Percentiles rank a stretch among this genome's conserved stretches.
Evolutionary conservation across 30 jellyfish, hydroid and myxozoan species (phyloP).

Genomic region (Catostylus mosaicus): DNA sequence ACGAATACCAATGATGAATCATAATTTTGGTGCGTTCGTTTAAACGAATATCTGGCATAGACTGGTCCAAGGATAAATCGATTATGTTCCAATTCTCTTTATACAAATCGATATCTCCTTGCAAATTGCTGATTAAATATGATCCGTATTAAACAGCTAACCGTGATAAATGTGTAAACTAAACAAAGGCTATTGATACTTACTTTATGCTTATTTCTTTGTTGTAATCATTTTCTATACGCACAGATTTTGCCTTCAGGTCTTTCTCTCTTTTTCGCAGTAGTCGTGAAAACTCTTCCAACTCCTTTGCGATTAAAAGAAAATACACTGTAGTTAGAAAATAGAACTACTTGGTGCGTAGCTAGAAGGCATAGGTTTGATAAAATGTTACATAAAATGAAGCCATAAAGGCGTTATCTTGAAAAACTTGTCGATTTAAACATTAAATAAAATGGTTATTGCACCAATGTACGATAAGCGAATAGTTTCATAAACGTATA

Average conservation of each 20-base stretch:
- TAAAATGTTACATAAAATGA: no score
- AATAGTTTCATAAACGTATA: no score
- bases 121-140: neutral
- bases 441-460: no score
- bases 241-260: constrained; percentile 58
- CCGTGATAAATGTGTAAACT: neutral
- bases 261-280: constrained; percentile 70
- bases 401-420: no score
- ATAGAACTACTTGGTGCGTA: no score
- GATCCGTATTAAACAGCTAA: neutral
- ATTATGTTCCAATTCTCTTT: neutral
- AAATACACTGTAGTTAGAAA: neutral
- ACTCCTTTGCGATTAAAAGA: constrained; percentile 61
- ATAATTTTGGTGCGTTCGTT: neutral
- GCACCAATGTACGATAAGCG: no score
- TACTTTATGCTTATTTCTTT: constrained; percentile 29
- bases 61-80: neutral
- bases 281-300: constrained; percentile 71
- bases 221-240: constrained; percentile 46
- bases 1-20: neutral
- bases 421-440: no score
- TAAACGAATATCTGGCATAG: neutral
- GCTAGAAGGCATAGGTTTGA: no score
- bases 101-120: neutral
- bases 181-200: neutral